Evolutionary conservation across 2,113 vertebrate genomes (phyloP).

Genomic region (Morone chrysops): DNA sequence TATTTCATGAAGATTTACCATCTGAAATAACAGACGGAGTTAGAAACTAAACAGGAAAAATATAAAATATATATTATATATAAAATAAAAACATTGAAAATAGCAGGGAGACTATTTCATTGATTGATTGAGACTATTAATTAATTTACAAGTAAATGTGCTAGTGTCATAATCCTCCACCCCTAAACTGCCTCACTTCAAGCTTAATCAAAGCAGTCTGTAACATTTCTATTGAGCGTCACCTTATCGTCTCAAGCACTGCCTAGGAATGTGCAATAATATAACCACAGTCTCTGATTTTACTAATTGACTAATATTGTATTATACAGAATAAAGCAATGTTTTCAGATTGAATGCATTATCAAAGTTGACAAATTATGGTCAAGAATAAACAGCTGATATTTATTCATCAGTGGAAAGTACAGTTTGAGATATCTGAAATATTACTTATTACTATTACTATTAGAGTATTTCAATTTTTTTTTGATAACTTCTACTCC

Average conservation of each 20-base stretch:
- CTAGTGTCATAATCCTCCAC: constrained; percentile 53
- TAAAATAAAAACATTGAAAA: too few species aligned
- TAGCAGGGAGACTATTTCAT: neutral
- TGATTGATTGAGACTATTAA: too few species aligned
- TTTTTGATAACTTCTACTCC: neutral
- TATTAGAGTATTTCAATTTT: neutral
- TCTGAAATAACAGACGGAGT: neutral
- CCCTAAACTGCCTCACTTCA: constrained; percentile 65
- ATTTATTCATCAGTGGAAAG: neutral
- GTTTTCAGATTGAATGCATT: too few species aligned
- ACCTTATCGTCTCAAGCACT: constrained; percentile 25
- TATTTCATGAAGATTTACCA: neutral
- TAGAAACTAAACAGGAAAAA: neutral
- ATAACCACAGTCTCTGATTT: neutral
- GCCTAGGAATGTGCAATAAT: neutral
- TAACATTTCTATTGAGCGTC: neutral
- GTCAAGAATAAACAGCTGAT: neutral
- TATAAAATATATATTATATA: too few species aligned
- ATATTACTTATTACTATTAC: neutral
- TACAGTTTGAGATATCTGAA: neutral
- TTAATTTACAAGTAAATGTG: constrained; percentile 41
- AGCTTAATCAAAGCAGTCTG: neutral
- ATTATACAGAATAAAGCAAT: too few species aligned
- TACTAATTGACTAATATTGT: neutral
- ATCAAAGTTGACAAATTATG: too few species aligned